Conservation (phyloP, 2,113 vertebrate genomes). For the Galeopterus variegatus region DNA sequence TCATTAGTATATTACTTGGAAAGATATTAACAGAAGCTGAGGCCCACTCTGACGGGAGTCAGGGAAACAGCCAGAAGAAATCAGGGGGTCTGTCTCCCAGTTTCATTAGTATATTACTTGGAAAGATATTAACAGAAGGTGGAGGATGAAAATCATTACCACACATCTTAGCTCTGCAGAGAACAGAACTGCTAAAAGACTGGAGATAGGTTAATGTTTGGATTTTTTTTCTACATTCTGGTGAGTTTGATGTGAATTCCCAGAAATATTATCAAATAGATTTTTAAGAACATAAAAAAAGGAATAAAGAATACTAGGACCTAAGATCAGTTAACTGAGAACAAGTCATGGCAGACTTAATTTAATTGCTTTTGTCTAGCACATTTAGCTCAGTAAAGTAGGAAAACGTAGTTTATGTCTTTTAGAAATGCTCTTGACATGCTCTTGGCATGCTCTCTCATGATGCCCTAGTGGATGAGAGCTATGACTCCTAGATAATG, state of each 20-base stretch:
- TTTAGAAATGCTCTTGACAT: slow-evolving; percentile 10
- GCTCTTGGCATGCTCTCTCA: not conserved
- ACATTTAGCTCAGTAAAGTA: not conserved
- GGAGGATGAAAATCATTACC: not conserved
- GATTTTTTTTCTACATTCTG: not conserved
- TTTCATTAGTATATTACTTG: not conserved
- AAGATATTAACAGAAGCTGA: not conserved
- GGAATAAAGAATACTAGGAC: not conserved
- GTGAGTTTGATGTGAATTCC: not conserved
- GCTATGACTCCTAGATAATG: not conserved
- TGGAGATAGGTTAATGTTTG: not conserved
- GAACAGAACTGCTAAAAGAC: not conserved
- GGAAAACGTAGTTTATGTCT: not conserved
- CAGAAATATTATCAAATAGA: not conserved
- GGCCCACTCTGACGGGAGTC: no score
- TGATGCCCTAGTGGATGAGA: not conserved
- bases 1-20: not conserved
- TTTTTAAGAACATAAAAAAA: slow-evolving; percentile 13
- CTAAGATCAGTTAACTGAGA: slow-evolving; percentile 6
- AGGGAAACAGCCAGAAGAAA: no score
- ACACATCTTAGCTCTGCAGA: not conserved
- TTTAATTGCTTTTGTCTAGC: slow-evolving; percentile 28
- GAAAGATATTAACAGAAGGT: not conserved
- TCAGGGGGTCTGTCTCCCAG: no score
- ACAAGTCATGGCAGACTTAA: slow-evolving; percentile 10